These are phyloP conservation scores for Simalia tracyae DNA, from an alignment of 2,797 vertebrate species.

Conservation along the genomic window DNA sequence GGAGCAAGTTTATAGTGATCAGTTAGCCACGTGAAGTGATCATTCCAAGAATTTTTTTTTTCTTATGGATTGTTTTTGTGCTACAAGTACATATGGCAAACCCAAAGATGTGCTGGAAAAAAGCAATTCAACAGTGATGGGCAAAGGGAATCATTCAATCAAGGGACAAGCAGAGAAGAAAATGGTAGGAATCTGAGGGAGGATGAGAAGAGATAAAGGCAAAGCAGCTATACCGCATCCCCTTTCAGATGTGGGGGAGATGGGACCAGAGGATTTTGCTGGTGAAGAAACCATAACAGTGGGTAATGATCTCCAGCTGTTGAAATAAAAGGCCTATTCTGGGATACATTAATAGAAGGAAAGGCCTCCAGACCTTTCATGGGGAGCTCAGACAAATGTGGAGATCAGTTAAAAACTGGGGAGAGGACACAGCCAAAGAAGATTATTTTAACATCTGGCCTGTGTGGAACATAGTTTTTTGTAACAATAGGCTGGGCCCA, in stretches of 20 bases:
- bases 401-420: conserved; percentile 41
- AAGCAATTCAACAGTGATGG: not conserved
- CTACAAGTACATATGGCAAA: not conserved
- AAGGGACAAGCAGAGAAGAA: not conserved
- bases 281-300: conserved; percentile 30
- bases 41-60: not conserved
- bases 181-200: not conserved
- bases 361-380: conserved; percentile 35
- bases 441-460: conserved; percentile 44
- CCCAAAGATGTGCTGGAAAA: not conserved
- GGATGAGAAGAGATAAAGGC: not conserved
- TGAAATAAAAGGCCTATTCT: conserved; percentile 39
- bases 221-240: not conserved
- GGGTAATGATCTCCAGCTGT: conserved; percentile 41
- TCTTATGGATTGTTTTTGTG: not conserved
- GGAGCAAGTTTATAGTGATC: not conserved
- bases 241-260: conserved; percentile 20
- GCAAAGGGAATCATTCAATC: not conserved
- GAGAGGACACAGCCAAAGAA: not conserved
- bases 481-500: conserved; percentile 11
- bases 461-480: conserved; percentile 22
- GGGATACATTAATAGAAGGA: conserved; percentile 42
- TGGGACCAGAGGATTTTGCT: conserved; percentile 15
- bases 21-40: not conserved
- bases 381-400: conserved; percentile 19